phyloP scores from a whole-genome alignment of 2,797 vertebrate genomes.

The Sphenopsis melanotis region DNA sequence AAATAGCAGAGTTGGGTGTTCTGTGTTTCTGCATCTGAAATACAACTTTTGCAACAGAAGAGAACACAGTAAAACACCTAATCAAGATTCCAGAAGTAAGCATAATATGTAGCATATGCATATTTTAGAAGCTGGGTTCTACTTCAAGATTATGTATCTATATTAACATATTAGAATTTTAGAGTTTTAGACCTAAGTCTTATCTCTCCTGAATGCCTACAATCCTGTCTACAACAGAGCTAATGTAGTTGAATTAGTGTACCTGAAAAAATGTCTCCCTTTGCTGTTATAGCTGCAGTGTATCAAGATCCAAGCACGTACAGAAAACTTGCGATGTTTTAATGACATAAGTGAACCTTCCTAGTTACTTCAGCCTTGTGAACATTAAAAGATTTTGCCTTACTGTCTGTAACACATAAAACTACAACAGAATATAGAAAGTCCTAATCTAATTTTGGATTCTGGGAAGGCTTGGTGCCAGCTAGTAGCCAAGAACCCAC shows the following conservation, averaged over 20 bases:
- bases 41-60: neutral
- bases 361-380: neutral
- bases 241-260: neutral
- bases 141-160: neutral
- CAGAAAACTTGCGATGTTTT: neutral
- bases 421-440: neutral
- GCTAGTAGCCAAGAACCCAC: neutral
- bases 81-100: neutral
- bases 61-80: neutral
- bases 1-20: neutral
- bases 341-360: neutral
- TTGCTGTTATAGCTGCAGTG: neutral
- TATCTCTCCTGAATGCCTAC: neutral
- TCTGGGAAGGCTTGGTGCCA: neutral
- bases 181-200: neutral
- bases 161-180: neutral
- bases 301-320: neutral
- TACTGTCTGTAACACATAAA: neutral
- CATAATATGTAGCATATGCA: neutral
- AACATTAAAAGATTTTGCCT: constrained; percentile 1
- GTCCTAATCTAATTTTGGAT: neutral
- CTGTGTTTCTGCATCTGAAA: neutral
- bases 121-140: neutral
- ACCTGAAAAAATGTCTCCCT: neutral
- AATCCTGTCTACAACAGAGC: neutral